A percentile compares a stretch with the other conserved stretches of the same genome.
phyloP scores from a whole-genome alignment of 2,888 invertebrate species.

The Phanerotoma sp. region DNA sequence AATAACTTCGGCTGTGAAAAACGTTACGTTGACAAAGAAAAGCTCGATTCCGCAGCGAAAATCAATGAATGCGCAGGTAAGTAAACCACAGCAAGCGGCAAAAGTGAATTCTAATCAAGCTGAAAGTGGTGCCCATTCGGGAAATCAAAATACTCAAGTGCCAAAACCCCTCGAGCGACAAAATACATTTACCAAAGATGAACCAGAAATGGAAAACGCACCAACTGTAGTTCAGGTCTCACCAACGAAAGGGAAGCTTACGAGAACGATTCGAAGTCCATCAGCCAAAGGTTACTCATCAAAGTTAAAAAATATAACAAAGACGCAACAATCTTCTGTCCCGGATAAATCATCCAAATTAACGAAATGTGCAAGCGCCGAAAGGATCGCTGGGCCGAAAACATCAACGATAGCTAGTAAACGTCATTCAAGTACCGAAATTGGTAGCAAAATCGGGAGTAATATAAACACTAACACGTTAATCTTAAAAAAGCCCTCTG shows the following conservation, averaged over 20 bases:
- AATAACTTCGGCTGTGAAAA: slow-evolving; percentile 34
- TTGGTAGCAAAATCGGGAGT: slow-evolving; percentile 30
- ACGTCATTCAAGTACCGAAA: slow-evolving; percentile 13
- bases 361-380: slow-evolving; percentile 38
- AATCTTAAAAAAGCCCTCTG: slow-evolving; percentile 24
- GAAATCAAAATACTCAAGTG: slow-evolving; percentile 32
- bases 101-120: no score
- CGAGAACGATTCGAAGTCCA: slow-evolving; percentile 45
- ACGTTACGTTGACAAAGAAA: slow-evolving; percentile 38
- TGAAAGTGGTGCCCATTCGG: slow-evolving; percentile 31
- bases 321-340: slow-evolving; percentile 33
- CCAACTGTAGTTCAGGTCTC: slow-evolving; percentile 46
- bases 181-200: slow-evolving; percentile 91
- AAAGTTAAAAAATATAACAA: slow-evolving; percentile 42
- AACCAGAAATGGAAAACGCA: slow-evolving; percentile 58
- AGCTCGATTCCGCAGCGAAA: slow-evolving; percentile 48
- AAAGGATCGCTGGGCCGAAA: slow-evolving; percentile 38
- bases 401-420: slow-evolving; percentile 11
- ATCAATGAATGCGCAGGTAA: no score
- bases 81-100: no score
- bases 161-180: slow-evolving; percentile 71
- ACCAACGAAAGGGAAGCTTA: slow-evolving; percentile 46
- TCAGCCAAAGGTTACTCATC: slow-evolving; percentile 38
- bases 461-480: slow-evolving; percentile 34
- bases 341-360: slow-evolving; percentile 35